Base-by-base conservation (phyloP, 2,797 vertebrate species). In the Trachops cirrhosus region DNA sequence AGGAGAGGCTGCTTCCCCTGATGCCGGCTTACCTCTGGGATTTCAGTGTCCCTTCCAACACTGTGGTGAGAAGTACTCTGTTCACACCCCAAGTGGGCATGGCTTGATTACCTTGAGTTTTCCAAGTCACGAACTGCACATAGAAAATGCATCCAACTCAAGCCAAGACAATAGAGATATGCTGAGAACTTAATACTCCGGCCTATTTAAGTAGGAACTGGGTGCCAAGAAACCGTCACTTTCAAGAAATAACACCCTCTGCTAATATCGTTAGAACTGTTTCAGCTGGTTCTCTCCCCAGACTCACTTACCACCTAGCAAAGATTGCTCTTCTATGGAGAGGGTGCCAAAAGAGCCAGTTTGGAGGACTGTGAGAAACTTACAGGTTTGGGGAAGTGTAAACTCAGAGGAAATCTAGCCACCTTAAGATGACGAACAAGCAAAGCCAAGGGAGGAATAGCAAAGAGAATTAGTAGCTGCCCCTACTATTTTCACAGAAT, bases 71-170 rank as follows among this genome's bases (percentile, higher is more conserved):
- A 96, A 79, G 32, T 57, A 26, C 29, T 86, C 39, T 14, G 86
- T 70, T 83, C 93, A 92, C 83, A 93, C 59, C 78, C 84, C 59
- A 79, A 37, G 29, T 8, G 96, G 97, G 94, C 86, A 89, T 59
- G 89, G 71, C 64, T 94, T 32, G 0, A 46, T 84, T 91, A 44
- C 39, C 67, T 89, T 9, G 48, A 74, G 54, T 95, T 96, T 29
- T 96, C 87, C 94, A 96, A 97, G 93, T 96, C 95, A 96, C 21
- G 18, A 92, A 96, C 15, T 87, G 54, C 74, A 87, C 94, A 91
- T n/a, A 89, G 82, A 94, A 95, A 97, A 95, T 34, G 89, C 68
- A 83, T 86, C 87, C 79, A 92, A 91, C 64, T 68, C 82, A 93
- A 91, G 94, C 84, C 89, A 89, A 96, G 84, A 88, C 91, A 94